Evolutionary conservation across 2,797 vertebrate genomes (phyloP).

Genomic region (Enteromius unitaeniatus): DNA sequence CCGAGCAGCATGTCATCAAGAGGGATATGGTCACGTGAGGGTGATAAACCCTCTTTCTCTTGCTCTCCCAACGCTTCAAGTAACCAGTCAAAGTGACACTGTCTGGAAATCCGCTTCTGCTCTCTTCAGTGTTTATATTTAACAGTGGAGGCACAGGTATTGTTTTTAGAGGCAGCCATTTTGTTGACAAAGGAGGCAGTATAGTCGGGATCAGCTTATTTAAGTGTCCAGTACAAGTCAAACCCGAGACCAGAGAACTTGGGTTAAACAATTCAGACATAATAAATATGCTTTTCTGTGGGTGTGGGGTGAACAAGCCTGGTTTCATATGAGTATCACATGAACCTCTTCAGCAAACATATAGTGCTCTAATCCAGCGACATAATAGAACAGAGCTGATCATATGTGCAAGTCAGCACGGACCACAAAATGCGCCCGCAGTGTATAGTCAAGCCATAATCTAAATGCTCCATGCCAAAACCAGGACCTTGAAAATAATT

Average conservation of each 20-base stretch:
- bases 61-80: slow-evolving; percentile 16
- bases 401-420: neutral
- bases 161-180: slow-evolving; percentile 33
- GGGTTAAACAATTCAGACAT: neutral
- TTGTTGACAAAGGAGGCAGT: slow-evolving; percentile 10
- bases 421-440: neutral
- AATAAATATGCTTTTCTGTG: neutral
- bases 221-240: neutral
- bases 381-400: neutral
- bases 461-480: neutral
- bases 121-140: slow-evolving; percentile 13
- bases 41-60: slow-evolving; percentile 14
- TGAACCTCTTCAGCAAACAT: neutral
- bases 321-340: neutral
- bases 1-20: slow-evolving; percentile 73
- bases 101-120: slow-evolving; percentile 32
- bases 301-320: neutral
- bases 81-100: slow-evolving; percentile 28
- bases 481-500: neutral
- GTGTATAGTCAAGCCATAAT: neutral
- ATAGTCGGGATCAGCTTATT: neutral
- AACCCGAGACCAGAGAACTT: neutral
- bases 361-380: neutral
- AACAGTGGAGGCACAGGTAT: neutral
- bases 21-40: slow-evolving; percentile 66